Base-by-base conservation (phyloP, 2,113 vertebrate species). In the Chamaea fasciata region DNA sequence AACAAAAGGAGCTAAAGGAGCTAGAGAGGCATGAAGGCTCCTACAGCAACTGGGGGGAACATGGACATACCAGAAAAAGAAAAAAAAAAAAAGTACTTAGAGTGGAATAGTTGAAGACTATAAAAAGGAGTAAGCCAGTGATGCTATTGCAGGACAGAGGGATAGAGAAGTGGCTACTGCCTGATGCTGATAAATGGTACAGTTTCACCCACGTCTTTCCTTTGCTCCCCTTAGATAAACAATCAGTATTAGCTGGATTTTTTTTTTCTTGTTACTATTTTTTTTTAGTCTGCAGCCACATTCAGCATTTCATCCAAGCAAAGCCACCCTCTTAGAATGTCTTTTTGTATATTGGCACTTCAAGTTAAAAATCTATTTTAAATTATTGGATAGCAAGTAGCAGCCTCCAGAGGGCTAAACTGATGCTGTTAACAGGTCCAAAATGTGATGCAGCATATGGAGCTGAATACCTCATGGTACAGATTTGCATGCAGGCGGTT, bases 401-500 rank as follows among this genome's bases (percentile, higher is more conserved):
- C 95, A 94, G 52, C 59, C 87, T 94, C 95, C 74, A 83, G 73
- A 96, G 89, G 76, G 80, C 73, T 95, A 89, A 95, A 94, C 71
- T 64, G 78, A 83, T 94, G 94, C 84, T 90, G 84, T 93, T 92
- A 96, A 90, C 94, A 90, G 82, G 60, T 96, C 95, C 96, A 94
- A 86, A 94, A 96, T 85, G 71, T n/a, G 50, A 73, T 63, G 80
- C 63, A 95, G 75, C 96, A 95, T 97, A 96, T 97, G 97, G 92
- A 93, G 27, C 71, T 76, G 85, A 89, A 71, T 91, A 81, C 74
- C 94, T 97, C 67, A 83, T 85, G 92, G 91, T 95, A 95, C 78
- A 89, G 78, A 96, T 95, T 96, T 96, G 88, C 96, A 97, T 97
- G 94, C 92, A 89, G 92, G 96, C 95, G 86, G 94, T 97, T 98